A percentile compares a stretch with the other conserved stretches of the same genome.
These are phyloP conservation scores for Phenganax subtilis DNA, from an alignment of 92 coral and sea anemone genomes.

Conservation along the genomic window DNA sequence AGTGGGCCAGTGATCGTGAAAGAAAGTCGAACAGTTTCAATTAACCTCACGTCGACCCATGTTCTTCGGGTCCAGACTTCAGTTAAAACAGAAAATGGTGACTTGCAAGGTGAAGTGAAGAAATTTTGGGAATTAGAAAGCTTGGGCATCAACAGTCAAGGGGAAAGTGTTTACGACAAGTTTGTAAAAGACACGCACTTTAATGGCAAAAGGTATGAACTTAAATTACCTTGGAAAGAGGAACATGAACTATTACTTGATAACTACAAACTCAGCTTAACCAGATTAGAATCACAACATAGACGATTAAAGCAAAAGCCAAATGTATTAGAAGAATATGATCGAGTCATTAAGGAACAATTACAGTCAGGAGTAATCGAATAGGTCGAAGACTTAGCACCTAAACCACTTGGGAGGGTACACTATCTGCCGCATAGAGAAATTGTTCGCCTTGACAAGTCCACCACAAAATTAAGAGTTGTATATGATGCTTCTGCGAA, in stretches of 20 bases:
- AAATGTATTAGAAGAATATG: background rate
- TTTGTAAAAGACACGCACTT: background rate
- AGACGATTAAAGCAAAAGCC: background rate
- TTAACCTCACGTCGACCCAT: background rate
- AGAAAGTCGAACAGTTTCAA: background rate
- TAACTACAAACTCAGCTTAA: background rate
- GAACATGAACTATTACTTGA: background rate
- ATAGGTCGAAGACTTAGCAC: background rate
- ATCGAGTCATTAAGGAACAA: conserved; percentile 9
- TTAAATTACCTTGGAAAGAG: conserved; percentile 2
- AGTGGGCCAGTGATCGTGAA: conserved; percentile 7
- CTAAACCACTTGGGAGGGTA: background rate
- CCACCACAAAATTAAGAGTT: background rate
- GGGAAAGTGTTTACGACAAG: background rate
- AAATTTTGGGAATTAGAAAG: conserved; percentile 22
- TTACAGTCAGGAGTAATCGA: background rate
- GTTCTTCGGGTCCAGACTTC: background rate
- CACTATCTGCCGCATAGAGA: background rate
- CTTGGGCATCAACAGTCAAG: conserved; percentile 10
- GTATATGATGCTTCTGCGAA: conserved; percentile 6
- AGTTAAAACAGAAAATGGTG: background rate
- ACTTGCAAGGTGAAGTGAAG: background rate
- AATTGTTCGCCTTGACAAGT: background rate
- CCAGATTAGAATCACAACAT: background rate
- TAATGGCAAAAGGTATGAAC: conserved; percentile 13